These are phyloP conservation scores for Cherax destructor DNA, from an alignment of 1,140 invertebrate species.

Conservation along the genomic window DNA sequence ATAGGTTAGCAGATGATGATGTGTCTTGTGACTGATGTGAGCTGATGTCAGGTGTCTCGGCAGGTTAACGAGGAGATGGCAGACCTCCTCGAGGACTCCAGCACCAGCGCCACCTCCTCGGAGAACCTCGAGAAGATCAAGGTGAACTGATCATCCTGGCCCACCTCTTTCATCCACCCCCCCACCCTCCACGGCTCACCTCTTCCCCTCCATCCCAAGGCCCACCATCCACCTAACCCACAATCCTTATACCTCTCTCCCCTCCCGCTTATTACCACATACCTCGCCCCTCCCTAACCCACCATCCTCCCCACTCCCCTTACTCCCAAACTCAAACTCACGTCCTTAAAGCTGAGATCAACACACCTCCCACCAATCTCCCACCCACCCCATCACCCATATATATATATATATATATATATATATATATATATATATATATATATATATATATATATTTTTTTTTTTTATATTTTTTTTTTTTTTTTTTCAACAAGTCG, in stretches of 20 bases:
- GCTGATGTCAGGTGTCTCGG: neutral
- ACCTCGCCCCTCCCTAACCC: neutral
- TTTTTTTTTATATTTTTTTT: too few relatives aligned
- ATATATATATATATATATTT: too few relatives aligned
- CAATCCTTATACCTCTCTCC: neutral
- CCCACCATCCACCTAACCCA: neutral
- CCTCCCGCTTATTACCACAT: neutral
- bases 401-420: too few relatives aligned
- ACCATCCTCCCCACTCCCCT: too few relatives aligned
- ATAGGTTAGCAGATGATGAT: too few relatives aligned
- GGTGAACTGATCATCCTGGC: constrained; percentile 1
- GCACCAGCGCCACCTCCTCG: neutral
- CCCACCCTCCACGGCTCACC: neutral
- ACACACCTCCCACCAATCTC: neutral
- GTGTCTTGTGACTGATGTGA: neutral
- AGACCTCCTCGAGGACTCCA: constrained; percentile 46
- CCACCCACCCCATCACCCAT: neutral
- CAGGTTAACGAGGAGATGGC: constrained; percentile 65
- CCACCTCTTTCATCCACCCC: neutral
- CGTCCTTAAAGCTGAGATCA: too few relatives aligned
- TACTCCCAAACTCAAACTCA: neutral
- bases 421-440: too few relatives aligned
- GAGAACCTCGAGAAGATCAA: constrained; percentile 53
- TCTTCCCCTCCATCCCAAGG: neutral
- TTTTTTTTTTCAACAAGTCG: too few relatives aligned